phyloP scores from a whole-genome alignment of 1,140 invertebrate genomes.

The Brachionus sp. region DNA sequence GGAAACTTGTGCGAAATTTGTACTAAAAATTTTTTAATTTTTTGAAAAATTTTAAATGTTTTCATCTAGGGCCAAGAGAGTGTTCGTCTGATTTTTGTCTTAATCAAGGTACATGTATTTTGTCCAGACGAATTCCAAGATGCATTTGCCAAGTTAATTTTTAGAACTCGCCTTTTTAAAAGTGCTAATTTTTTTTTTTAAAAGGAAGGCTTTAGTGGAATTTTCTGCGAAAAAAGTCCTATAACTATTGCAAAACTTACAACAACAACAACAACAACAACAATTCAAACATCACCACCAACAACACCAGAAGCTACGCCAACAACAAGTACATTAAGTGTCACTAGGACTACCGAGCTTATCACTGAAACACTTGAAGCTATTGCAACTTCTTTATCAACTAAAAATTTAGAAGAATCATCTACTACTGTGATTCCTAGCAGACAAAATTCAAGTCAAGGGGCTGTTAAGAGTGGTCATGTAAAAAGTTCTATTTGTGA shows the following conservation, averaged over 20 bases:
- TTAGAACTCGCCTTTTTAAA: not conserved
- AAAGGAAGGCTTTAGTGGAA: not conserved
- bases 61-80: not conserved
- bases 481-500: slow-evolving; percentile 23
- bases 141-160: not conserved
- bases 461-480: too few species aligned
- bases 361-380: not conserved
- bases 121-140: not conserved
- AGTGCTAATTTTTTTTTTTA: not conserved
- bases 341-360: not conserved
- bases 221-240: not conserved
- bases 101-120: not conserved
- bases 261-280: not conserved
- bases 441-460: not conserved
- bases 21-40: not conserved
- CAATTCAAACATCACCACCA: not conserved
- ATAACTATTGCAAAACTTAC: too few species aligned
- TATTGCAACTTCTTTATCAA: not conserved
- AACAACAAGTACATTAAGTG: not conserved
- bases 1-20: slow-evolving; percentile 37
- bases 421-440: not conserved
- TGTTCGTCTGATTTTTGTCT: slow-evolving; percentile 9
- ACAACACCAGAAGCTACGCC: not conserved
- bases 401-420: not conserved
- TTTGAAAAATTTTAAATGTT: not conserved